Percentiles rank a stretch among this genome's conserved stretches.
Evolutionary conservation across 2,888 invertebrate genomes (phyloP).

Genomic region (Anaspis maculata): DNA sequence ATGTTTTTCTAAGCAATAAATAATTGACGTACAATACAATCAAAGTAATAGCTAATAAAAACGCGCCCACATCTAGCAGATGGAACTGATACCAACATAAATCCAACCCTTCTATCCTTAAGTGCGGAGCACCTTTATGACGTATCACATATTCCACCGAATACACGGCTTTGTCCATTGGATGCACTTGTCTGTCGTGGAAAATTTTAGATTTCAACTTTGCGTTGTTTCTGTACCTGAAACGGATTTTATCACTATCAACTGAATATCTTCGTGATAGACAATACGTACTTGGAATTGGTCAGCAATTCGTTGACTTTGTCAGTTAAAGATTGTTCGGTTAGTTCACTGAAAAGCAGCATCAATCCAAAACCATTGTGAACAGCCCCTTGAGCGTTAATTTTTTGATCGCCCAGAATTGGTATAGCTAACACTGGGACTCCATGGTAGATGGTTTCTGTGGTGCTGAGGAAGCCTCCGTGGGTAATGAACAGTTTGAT

Average conservation of each 20-base stretch:
- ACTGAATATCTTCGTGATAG: background rate
- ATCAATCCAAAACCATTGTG: conserved; percentile 39
- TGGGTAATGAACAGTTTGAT: conserved; percentile 44
- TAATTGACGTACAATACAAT: background rate
- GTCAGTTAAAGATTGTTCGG: conserved; percentile 26
- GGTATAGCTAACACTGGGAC: conserved; percentile 48
- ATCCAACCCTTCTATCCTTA: conserved; percentile 13
- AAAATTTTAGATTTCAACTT: conserved; percentile 4
- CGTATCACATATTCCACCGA: conserved; percentile 18
- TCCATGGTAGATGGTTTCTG: conserved; percentile 43
- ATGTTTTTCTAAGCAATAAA: no score
- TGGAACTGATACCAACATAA: conserved; percentile 16
- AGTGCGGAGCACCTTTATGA: conserved; percentile 5
- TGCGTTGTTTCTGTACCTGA: conserved; percentile 3
- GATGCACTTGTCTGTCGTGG: conserved; percentile 7
- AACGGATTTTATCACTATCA: conserved; percentile 1
- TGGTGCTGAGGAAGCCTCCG: conserved; percentile 44
- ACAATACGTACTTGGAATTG: conserved; percentile 25
- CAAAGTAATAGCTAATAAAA: background rate
- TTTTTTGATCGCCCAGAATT: conserved; percentile 45
- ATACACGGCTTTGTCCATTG: conserved; percentile 16
- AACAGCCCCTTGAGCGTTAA: conserved; percentile 44
- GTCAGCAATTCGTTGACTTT: conserved; percentile 26
- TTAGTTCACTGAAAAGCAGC: conserved; percentile 34
- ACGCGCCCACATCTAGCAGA: conserved; percentile 10